Base-by-base conservation (phyloP, 2,113 vertebrate genomes). In the Hemicordylus capensis region DNA sequence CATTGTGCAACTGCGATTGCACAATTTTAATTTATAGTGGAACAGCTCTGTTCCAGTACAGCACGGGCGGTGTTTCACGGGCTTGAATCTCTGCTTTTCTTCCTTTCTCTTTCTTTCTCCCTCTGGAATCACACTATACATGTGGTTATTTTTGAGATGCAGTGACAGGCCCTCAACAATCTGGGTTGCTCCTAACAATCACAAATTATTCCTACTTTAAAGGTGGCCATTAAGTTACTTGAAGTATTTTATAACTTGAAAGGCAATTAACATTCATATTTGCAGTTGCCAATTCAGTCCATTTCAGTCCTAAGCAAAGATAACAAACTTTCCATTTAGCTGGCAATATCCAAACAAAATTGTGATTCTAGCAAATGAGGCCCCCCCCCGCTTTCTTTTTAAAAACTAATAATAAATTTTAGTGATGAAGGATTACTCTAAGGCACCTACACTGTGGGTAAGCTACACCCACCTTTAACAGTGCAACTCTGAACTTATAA, bases 301-400 rank as follows among this genome's bases (percentile, higher is more conserved):
- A 63, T 28, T 28, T 51, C 34, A 48, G 42, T 64, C 17, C 22
- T 31, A 70, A 42, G 82, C 24, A 51, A 44, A 66, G 19, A 31
- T 37, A n/a, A 7, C 59, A 19, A 34, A 51, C 2, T 15, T 61
- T 85, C 42, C 8, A 72, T 56, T 42, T 42, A 58, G 26, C 72
- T 72, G 87, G 7, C 76, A 76, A 22, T 87, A 67, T 37, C 15
- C 79, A 54, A 67, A 84, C 70, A 80, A 75, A 75, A 74, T 46
- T 63, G 20, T 51, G 80, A 20, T 88, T 87, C 44, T 86, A 86
- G 81, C 24, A 66, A 56, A 81, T n/a, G n/a, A n/a, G n/a, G n/a
- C n/a, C n/a, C n/a, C n/a, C n/a, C n/a, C n/a, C n/a, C n/a, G n/a
- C n/a, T 28, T 77, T 15, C 73, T 90, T 77, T 80, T 67, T 76